Evolutionary conservation across 2,113 vertebrate genomes (phyloP).

Genomic region (mouse (Mus musculus)): GRCm39 chrX:99601001-99601500

Average conservation of each 20-base stretch:
- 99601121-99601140: slow-evolving; percentile 32
- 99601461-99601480: slow-evolving; percentile 10
- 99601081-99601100: not conserved
- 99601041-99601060: slow-evolving; percentile 12
- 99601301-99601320: not conserved
- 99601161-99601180: slow-evolving; percentile 19
- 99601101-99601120: not conserved
- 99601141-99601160: not conserved
- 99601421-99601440: slow-evolving; percentile 23
- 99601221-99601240: not conserved
- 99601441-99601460: slow-evolving; percentile 3
- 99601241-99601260: not conserved
- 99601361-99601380: not conserved
- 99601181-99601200: not conserved
- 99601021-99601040: not conserved
- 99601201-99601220: not conserved
- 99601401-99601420: not conserved
- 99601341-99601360: slow-evolving; percentile 27
- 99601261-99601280: slow-evolving; percentile 44
- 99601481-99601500: slow-evolving; percentile 34
- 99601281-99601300: slow-evolving; percentile 27
- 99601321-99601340: not conserved
- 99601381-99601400: not conserved
- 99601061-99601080: slow-evolving; percentile 7
- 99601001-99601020: not conserved